Percentiles rank a stretch among this genome's conserved stretches.
These are phyloP conservation scores for Lampropteryx suffumata DNA, from an alignment of 2,888 invertebrate genomes.

Conservation along the genomic window DNA sequence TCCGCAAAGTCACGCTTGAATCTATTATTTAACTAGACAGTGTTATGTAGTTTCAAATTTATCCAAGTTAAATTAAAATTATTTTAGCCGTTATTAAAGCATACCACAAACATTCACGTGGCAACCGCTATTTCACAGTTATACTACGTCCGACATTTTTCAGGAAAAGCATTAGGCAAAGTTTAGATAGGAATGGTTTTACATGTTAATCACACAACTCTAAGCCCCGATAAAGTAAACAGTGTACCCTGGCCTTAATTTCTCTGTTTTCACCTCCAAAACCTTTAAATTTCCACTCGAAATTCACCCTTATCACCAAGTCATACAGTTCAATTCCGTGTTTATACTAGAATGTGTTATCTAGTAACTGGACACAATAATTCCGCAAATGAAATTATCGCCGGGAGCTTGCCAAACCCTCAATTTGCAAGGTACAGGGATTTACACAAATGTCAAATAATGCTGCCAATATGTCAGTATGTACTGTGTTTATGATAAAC, in stretches of 20 bases:
- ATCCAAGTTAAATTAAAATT: too few species aligned
- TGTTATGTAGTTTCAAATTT: too few species aligned
- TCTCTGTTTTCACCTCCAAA: constrained; percentile 20
- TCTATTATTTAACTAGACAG: too few species aligned
- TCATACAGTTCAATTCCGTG: neutral
- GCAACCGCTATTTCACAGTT: neutral
- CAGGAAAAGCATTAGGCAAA: neutral
- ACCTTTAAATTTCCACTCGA: neutral
- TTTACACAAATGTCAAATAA: constrained; percentile 7
- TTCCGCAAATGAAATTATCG: constrained; percentile 22
- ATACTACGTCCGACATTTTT: neutral
- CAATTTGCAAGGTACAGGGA: constrained; percentile 9
- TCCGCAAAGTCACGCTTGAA: too few species aligned
- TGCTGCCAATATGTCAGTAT: constrained; percentile 3
- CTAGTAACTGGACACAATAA: constrained; percentile 16
- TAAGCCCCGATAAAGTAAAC: constrained; percentile 22
- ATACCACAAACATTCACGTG: too few species aligned
- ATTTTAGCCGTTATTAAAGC: too few species aligned
- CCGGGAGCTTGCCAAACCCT: constrained; percentile 9
- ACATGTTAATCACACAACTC: constrained; percentile 23
- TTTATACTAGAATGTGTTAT: neutral
- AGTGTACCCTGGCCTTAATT: constrained; percentile 21
- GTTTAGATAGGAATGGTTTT: constrained; percentile 10
- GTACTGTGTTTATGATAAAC: neutral
- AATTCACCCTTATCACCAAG: neutral